Base-by-base conservation (phyloP, 92 coral and sea anemone species). In the Actinostola sp. region DNA sequence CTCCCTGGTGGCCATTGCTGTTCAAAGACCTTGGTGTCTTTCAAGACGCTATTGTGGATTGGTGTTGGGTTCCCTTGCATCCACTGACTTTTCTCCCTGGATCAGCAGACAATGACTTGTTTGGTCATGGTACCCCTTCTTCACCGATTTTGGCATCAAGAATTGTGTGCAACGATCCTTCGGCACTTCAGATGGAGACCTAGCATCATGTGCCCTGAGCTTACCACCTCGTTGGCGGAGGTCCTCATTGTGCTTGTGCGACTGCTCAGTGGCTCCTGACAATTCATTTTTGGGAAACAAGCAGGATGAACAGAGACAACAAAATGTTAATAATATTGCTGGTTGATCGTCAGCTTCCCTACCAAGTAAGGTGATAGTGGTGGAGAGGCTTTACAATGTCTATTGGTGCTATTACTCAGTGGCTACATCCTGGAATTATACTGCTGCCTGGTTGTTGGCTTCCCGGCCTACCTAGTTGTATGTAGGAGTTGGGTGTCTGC, bases 1-100 rank as follows among this genome's bases (percentile, higher is more conserved):
- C 83, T 30, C 61, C 76, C 3, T 67, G 83, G 68, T 67, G 75
- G 82, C 67, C 82, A 17, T 23, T 77, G 12, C 38, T 77, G 21
- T 34, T 67, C 1, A 77, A 65, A 33, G 82, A 82, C 12, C 15
- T 39, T 53, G 81, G 70, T 16, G 1, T 38, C 33, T 24, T 31
- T 19, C 73, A 45, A 10, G 60, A 57, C 39, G 71, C 58, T 59
- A 43, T 78, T 0, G 30, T 49, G 10, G 84, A 50, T 35, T 56
- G 69, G 13, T 31, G 4, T 71, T 80, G 70, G 11, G 34, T 70
- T 26, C 84, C 84, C 0, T 31, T 78, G 9, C 70, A 78, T 14
- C 51, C 34, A 30, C 11, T 58, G 1, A 78, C 78, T 20, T 80
- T 80, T 35, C 64, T 80, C 13, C 80, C 72, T 26, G 85, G 85